These are phyloP conservation scores for Dinocampus coccinellae DNA, from an alignment of 2,888 invertebrate genomes.

Conservation along the genomic window DNA sequence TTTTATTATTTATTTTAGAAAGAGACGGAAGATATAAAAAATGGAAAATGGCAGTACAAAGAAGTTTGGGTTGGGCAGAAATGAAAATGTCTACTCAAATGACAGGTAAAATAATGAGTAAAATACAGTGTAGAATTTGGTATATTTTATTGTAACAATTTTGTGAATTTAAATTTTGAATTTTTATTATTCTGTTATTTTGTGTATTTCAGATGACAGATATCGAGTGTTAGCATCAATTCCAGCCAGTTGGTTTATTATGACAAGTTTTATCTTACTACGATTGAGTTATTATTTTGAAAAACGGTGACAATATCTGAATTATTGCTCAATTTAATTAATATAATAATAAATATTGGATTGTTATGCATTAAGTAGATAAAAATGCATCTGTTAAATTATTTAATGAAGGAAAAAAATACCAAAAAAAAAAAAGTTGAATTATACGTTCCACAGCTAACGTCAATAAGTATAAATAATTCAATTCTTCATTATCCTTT, in stretches of 20 bases:
- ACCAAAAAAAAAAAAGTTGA: neutral
- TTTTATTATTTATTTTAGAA: slow-evolving; percentile 73
- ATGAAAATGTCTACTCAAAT: slow-evolving; percentile 80
- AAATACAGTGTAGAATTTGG: neutral
- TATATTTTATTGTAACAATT: neutral
- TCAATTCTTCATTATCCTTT: too few species aligned
- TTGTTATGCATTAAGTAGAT: slow-evolving; percentile 2
- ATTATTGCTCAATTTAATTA: slow-evolving; percentile 17
- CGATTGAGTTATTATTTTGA: slow-evolving; percentile 61
- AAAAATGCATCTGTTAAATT: neutral
- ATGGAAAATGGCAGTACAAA: slow-evolving; percentile 96
- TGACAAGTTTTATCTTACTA: slow-evolving; percentile 75
- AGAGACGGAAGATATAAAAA: slow-evolving; percentile 86
- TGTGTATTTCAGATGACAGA: slow-evolving; percentile 79
- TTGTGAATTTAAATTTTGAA: neutral
- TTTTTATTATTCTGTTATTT: slow-evolving; percentile 49
- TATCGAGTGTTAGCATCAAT: slow-evolving; percentile 84
- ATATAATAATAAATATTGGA: neutral
- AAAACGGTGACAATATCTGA: slow-evolving; percentile 59
- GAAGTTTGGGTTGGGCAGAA: slow-evolving; percentile 90
- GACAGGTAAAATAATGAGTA: slow-evolving; percentile 76
- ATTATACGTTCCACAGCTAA: too few species aligned
- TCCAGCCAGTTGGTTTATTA: slow-evolving; percentile 81
- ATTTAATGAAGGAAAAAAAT: neutral
- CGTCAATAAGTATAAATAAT: too few species aligned